Base-by-base conservation (phyloP, 2,113 vertebrate species). In the Toxostoma redivivum region DNA sequence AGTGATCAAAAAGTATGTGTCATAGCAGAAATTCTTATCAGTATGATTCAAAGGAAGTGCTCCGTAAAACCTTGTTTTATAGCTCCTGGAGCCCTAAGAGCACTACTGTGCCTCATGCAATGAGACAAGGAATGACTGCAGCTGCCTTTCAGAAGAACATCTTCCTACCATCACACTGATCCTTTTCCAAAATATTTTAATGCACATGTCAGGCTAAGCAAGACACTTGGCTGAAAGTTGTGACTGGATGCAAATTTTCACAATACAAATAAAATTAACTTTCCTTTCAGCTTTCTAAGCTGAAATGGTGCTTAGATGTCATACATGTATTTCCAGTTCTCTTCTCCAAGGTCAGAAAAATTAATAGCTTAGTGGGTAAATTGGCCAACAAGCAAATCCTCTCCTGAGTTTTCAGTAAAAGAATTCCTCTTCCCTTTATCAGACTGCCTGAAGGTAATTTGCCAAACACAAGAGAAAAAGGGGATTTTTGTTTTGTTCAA, bases 321-420 rank as follows among this genome's bases (percentile, higher is more conserved):
- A 42, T 57, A 70, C 0, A 2, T 57, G 9, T 81, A 65, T 83
- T 92, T 77, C 71, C 40, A 65, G 27, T 83, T 94, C 79, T 87
- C 23, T 79, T 76, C 54, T 96, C 53, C 84, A 80, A 91, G 81
- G 90, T 92, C 89, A 82, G 81, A 95, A 86, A 31, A 70, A 76
- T 40, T 71, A 77, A 74, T 65, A 90, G 38, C 33, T 83, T 54
- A 79, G 40, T 27, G 20, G 40, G 21, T 80, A 77, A 83, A 92
- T n/a, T 91, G 89, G 47, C 33, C 82, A 88, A 81, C 7, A 79
- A 87, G 45, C 12, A 91, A 79, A 25, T 48, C 33, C 61, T 78
- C 48, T 87, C 69, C 58, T 80, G 62, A 89, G 47, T 79, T 93
- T 88, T 82, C 71, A 85, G 65, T 65, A 76, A 88, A 79, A 81